Evolutionary conservation across 2,888 invertebrate genomes (phyloP).

Genomic region (Campoletis raptor): DNA sequence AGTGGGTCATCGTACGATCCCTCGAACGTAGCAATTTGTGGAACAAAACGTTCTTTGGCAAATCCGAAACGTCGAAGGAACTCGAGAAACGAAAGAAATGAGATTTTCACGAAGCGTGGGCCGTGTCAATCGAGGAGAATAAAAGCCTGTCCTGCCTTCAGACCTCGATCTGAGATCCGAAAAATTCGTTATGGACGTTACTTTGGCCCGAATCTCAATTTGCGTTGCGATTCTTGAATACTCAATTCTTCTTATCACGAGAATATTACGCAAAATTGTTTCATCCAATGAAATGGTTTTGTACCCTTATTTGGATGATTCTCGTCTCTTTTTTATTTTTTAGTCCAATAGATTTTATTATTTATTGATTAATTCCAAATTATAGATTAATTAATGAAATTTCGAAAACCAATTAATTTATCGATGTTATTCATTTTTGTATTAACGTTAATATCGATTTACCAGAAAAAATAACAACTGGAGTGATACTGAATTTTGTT

Average conservation of each 20-base stretch:
- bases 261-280: slow-evolving; percentile 39
- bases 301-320: background rate
- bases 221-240: slow-evolving; percentile 29
- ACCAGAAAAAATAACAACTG: background rate
- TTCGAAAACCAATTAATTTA: background rate
- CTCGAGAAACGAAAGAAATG: slow-evolving; percentile 67
- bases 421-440: background rate
- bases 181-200: slow-evolving; percentile 65
- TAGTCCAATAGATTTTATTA: background rate
- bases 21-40: slow-evolving; percentile 9
- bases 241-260: slow-evolving; percentile 8
- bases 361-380: background rate
- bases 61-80: slow-evolving; percentile 3
- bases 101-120: slow-evolving; percentile 71
- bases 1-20: slow-evolving; percentile 17
- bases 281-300: slow-evolving; percentile 46
- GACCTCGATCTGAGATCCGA: slow-evolving; percentile 71
- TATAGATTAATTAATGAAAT: background rate
- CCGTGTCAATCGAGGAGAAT: slow-evolving; percentile 70
- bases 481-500: slow-evolving; percentile 4
- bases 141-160: slow-evolving; percentile 63
- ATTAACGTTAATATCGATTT: background rate
- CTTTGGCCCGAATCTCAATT: slow-evolving; percentile 38
- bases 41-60: slow-evolving; percentile 4
- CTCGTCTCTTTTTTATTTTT: background rate